Evolutionary conservation across 2,113 vertebrate genomes (phyloP).

Genomic region (Noturus placidus): DNA sequence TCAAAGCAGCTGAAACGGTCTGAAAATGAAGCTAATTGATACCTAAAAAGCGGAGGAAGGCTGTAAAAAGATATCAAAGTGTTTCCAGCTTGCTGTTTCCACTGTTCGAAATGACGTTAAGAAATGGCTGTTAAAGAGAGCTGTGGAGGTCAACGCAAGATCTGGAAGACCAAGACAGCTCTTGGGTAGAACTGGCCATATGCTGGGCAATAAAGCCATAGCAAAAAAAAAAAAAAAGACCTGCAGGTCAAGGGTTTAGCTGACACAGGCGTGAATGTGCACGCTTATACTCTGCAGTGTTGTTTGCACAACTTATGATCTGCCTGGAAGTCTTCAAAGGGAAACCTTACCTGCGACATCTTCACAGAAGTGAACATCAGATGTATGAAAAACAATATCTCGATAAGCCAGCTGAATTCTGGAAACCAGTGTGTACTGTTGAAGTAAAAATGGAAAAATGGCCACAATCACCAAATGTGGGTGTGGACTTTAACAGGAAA

Average conservation of each 20-base stretch:
- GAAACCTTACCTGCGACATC: background rate
- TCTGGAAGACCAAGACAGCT: background rate
- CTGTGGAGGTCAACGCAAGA: background rate
- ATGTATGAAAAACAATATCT: background rate
- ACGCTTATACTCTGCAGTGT: background rate
- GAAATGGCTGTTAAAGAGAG: background rate
- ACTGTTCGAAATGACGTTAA: background rate
- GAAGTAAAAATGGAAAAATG: background rate
- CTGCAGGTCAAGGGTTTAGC: background rate
- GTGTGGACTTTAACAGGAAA: too few relatives aligned
- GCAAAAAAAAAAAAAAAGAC: background rate
- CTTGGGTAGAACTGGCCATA: background rate
- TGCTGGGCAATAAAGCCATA: background rate
- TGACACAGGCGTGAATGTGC: background rate
- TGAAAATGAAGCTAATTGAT: background rate
- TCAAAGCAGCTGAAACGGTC: background rate
- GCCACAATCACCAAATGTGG: too few relatives aligned
- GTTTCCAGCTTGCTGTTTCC: background rate
- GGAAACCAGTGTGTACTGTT: background rate
- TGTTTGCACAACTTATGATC: background rate
- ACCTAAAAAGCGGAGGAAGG: background rate
- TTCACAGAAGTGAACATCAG: background rate
- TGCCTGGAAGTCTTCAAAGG: background rate
- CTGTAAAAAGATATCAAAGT: background rate
- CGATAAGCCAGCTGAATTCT: background rate